Evolutionary conservation across 2,888 invertebrate species (phyloP).

Genomic region (Parnassius smintheus): DNA sequence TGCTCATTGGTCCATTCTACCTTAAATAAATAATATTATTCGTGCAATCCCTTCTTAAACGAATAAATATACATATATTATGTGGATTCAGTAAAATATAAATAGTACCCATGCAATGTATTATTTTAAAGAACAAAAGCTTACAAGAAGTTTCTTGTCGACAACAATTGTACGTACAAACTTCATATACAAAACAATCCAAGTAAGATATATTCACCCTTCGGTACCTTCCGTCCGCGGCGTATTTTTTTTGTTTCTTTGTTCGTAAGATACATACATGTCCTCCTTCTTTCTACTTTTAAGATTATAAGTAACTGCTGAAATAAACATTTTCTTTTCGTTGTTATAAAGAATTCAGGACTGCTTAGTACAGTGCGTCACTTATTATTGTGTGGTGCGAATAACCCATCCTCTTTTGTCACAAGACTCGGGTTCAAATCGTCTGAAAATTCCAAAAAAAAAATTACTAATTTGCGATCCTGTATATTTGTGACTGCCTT

Average conservation of each 20-base stretch:
- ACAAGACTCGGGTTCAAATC: too few relatives aligned
- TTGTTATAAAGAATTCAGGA: not conserved
- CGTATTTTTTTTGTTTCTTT: not conserved
- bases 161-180: conserved; percentile 4
- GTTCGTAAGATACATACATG: not conserved
- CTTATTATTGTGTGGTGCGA: too few relatives aligned
- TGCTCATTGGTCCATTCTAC: too few relatives aligned
- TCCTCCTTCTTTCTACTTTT: not conserved
- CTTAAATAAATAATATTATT: too few relatives aligned
- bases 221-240: conserved; percentile 1
- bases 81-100: too few relatives aligned
- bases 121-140: conserved; percentile 6
- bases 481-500: too few relatives aligned
- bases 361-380: not conserved
- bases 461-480: too few relatives aligned
- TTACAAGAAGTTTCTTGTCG: conserved; percentile 10
- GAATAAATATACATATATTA: too few relatives aligned
- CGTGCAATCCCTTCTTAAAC: too few relatives aligned
- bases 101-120: not conserved
- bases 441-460: too few relatives aligned
- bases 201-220: not conserved
- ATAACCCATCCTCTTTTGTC: too few relatives aligned
- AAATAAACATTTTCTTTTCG: not conserved
- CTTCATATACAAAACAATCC: conserved; percentile 4
- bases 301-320: not conserved